phyloP scores from a whole-genome alignment of 2,888 invertebrate species.

The Eupithecia vulgata region DNA sequence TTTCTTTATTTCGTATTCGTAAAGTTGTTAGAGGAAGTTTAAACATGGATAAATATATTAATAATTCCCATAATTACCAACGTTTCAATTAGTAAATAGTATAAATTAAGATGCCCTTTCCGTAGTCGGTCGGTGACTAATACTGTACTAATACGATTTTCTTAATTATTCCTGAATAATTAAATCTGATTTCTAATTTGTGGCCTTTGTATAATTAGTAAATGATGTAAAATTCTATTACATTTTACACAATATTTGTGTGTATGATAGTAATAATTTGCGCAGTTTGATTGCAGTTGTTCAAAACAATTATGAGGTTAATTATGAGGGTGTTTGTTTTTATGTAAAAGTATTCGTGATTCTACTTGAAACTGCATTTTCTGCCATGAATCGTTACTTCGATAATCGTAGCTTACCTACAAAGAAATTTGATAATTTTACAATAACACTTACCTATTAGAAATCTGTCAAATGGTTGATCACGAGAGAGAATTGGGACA shows the following conservation, averaged over 20 bases:
- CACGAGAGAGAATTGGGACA: neutral
- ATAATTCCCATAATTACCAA: slow-evolving; percentile 17
- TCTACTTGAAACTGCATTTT: neutral
- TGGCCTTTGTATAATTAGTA: neutral
- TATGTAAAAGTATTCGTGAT: neutral
- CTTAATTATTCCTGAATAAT: slow-evolving; percentile 15
- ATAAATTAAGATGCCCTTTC: slow-evolving; percentile 19
- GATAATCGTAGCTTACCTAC: neutral
- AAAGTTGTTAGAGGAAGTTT: neutral
- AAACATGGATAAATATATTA: neutral
- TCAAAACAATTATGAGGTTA: neutral
- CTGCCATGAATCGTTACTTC: neutral
- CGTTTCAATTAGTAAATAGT: slow-evolving; percentile 19
- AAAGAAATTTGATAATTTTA: neutral
- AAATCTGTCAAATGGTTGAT: neutral
- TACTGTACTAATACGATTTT: slow-evolving; percentile 25
- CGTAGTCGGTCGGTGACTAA: slow-evolving; percentile 27
- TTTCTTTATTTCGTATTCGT: neutral
- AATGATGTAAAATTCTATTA: neutral
- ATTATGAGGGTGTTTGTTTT: neutral
- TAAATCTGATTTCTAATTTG: neutral
- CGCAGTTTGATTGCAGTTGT: neutral
- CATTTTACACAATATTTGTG: neutral
- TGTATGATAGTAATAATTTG: neutral
- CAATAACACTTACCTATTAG: neutral